Evolutionary conservation across 2,888 invertebrate species (phyloP).

Genomic region (Timema cristinae): DNA sequence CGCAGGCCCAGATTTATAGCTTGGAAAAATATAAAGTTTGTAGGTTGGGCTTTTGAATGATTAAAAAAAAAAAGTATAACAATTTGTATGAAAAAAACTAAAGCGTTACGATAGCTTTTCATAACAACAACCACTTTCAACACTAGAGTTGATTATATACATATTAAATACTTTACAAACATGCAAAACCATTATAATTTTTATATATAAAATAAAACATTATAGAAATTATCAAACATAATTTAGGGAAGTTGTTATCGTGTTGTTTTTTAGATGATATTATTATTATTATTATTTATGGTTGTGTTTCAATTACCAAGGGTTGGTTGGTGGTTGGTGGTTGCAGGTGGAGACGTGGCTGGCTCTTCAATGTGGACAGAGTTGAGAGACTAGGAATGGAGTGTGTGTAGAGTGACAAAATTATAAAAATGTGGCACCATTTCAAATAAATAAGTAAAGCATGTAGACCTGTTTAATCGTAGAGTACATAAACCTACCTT

Average conservation of each 20-base stretch:
- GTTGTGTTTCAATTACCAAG: no score
- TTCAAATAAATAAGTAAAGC: no score
- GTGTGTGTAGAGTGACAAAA: no score
- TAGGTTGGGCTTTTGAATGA: background rate
- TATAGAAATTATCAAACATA: slow-evolving; percentile 13
- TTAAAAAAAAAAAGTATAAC: background rate
- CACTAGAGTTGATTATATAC: slow-evolving; percentile 15
- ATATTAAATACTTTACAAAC: slow-evolving; percentile 18
- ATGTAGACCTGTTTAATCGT: no score
- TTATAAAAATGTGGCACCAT: no score
- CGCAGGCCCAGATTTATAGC: background rate
- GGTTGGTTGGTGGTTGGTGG: no score
- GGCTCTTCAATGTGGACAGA: no score
- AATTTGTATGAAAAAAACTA: background rate
- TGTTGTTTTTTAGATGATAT: slow-evolving; percentile 7
- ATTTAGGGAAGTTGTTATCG: background rate
- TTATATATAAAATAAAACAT: slow-evolving; percentile 11
- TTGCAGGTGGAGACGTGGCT: no score
- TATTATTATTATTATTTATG: no score
- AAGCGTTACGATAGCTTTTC: slow-evolving; percentile 19
- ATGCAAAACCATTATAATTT: slow-evolving; percentile 17
- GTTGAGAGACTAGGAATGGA: no score
- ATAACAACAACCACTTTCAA: slow-evolving; percentile 20
- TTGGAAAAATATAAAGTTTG: no score
- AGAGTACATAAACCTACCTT: no score